Base-by-base conservation (phyloP, 30 jellyfish, hydroid and myxozoan genomes). In the Phacellophora camtschatica region DNA sequence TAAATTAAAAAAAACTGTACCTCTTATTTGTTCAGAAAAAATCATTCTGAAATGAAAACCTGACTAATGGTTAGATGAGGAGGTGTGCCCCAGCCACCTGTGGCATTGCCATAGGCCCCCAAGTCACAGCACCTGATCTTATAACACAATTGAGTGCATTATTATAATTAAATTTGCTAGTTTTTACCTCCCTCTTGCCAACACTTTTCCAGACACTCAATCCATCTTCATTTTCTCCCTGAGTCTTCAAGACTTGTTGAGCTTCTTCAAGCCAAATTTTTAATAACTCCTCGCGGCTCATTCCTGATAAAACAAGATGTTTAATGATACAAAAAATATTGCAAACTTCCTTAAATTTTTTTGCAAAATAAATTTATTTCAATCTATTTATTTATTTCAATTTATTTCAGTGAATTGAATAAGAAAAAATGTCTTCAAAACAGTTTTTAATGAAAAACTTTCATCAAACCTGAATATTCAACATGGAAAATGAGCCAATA, bases 191-290 rank as follows among this genome's bases (percentile, higher is more conserved):
- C 69, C 86, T 82, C 43, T 82, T 82, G 37, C 86, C 86, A 54
- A 69, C 81, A 48, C 86, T 68, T 70, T 82, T 82, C 94, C 94
- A 82, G 3, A 82, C 54, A 46, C 84, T 46, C 48, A 80, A 77
- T 18, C 84, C 91, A 56, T 82, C 86, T 37, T 57, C 71, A 19
- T 27, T 49, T 13, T 55, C 64, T 59, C 48, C 94, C 28, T 82
- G 86, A 24, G 86, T 15, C 48, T 82, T 71, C 74, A 82, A 39
- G 16, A 56, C 94, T 22, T 54, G 68, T 61, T 48, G 30, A 1
- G 94, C 94, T 69, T 82, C 94, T 39, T 74, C 94, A 5, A 59
- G 82, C 94, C 94, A 82, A 0, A 63, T 73, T 24, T 59, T 61
- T 23, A 82, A 66, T 50, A 82, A 29, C 16, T 82, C 86, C 8